phyloP scores from a whole-genome alignment of 2,113 vertebrate species.

The Lanius ludovicianus region DNA sequence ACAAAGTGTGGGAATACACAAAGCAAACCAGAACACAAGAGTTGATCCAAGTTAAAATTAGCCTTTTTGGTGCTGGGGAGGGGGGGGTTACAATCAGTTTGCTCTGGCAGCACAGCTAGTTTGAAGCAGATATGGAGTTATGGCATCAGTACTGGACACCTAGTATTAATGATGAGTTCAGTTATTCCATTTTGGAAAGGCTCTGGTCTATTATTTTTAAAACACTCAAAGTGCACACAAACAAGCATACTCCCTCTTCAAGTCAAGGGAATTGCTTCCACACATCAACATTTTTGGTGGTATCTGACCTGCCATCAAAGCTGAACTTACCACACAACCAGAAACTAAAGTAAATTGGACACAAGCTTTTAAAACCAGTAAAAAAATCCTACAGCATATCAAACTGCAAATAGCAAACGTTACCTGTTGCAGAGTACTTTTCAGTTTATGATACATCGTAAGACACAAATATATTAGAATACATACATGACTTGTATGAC shows the following conservation, averaged over 20 bases:
- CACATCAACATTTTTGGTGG: background rate
- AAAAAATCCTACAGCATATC: background rate
- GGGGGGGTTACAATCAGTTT: background rate
- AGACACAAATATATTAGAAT: background rate
- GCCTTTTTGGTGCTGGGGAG: background rate
- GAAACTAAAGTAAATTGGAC: background rate
- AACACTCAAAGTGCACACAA: background rate
- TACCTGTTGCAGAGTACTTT: background rate
- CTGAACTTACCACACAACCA: background rate
- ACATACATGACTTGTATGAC: fast-evolving
- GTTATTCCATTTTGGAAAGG: background rate
- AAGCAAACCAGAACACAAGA: background rate
- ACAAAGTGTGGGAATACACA: background rate
- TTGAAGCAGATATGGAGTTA: background rate
- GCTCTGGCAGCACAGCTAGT: background rate
- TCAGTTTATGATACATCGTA: background rate
- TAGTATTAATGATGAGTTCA: background rate
- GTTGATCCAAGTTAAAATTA: background rate
- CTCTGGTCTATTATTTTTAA: background rate
- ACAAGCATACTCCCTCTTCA: background rate
- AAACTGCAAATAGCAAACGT: background rate
- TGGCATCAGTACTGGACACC: fast-evolving
- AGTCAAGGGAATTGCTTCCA: background rate
- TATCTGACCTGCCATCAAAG: background rate
- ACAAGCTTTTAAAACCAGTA: background rate